Percentiles rank a stretch among this genome's conserved stretches.
Evolutionary conservation across 2,888 invertebrate genomes (phyloP).

Genomic region (Germaria angustata): DNA sequence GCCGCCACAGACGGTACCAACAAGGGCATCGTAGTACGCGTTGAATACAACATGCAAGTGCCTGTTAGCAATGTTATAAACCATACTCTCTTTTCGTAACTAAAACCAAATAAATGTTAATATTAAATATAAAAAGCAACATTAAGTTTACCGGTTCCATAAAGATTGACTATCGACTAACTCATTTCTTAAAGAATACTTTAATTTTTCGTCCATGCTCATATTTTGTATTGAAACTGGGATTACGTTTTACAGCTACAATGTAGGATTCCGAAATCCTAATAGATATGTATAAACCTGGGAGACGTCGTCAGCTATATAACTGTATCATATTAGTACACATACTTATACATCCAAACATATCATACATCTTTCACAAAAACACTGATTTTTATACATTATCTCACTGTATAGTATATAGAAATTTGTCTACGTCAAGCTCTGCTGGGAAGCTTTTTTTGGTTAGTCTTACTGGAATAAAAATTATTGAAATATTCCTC

Average conservation of each 20-base stretch:
- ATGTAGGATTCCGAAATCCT: not conserved
- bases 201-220: slow-evolving; percentile 71
- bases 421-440: not conserved
- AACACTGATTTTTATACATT: not conserved
- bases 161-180: slow-evolving; percentile 79
- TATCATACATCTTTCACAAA: not conserved
- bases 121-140: no score
- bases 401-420: not conserved
- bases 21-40: slow-evolving; percentile 85
- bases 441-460: not conserved
- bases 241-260: not conserved
- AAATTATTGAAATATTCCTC: no score
- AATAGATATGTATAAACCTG: not conserved
- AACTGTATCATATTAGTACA: slow-evolving; percentile 9
- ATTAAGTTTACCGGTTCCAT: slow-evolving; percentile 77
- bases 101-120: slow-evolving; percentile 68
- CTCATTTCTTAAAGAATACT: slow-evolving; percentile 80
- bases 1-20: slow-evolving; percentile 83
- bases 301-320: slow-evolving; percentile 50
- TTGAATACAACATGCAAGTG: slow-evolving; percentile 84
- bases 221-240: slow-evolving; percentile 6
- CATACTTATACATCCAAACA: not conserved
- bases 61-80: slow-evolving; percentile 83
- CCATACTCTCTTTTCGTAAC: slow-evolving; percentile 83
- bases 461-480: not conserved